phyloP scores from a whole-genome alignment of 2,888 invertebrate species.

The Sesia bembeciformis region DNA sequence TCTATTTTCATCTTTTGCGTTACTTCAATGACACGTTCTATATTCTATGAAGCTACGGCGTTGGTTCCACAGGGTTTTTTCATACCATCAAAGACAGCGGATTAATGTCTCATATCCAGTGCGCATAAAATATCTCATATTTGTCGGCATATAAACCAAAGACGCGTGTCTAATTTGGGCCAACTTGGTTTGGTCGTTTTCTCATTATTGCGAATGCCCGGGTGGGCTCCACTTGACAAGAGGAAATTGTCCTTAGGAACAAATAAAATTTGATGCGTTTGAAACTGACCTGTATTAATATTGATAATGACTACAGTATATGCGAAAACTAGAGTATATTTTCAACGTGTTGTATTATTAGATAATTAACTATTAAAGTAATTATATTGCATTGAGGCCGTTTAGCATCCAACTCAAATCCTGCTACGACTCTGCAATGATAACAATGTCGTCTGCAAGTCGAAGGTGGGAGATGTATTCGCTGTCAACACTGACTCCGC shows the following conservation, averaged over 20 bases:
- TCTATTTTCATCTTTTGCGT: background rate
- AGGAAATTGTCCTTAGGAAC: constrained; percentile 65
- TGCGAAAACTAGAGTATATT: constrained; percentile 11
- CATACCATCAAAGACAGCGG: too few relatives aligned
- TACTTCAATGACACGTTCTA: background rate
- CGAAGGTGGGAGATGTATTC: too few relatives aligned
- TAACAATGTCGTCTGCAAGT: too few relatives aligned
- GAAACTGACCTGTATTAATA: constrained; percentile 54
- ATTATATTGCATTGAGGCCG: background rate
- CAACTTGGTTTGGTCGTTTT: constrained; percentile 62
- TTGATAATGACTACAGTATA: constrained; percentile 49
- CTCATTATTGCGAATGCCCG: constrained; percentile 59
- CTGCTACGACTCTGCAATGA: too few relatives aligned
- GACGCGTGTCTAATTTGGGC: constrained; percentile 56
- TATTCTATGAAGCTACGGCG: too few relatives aligned
- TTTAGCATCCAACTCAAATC: too few relatives aligned
- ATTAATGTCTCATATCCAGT: background rate
- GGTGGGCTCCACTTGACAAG: constrained; percentile 64
- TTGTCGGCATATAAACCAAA: constrained; percentile 40
- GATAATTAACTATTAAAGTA: background rate
- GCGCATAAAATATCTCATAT: constrained; percentile 1
- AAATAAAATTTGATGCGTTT: constrained; percentile 62
- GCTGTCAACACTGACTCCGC: too few relatives aligned
- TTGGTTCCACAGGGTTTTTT: too few relatives aligned
- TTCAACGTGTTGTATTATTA: too few relatives aligned